Evolutionary conservation across 1,140 invertebrate species (phyloP), one percentile per base, ranked within the genome.

Genomic region (Neodiprion lecontei): DNA sequence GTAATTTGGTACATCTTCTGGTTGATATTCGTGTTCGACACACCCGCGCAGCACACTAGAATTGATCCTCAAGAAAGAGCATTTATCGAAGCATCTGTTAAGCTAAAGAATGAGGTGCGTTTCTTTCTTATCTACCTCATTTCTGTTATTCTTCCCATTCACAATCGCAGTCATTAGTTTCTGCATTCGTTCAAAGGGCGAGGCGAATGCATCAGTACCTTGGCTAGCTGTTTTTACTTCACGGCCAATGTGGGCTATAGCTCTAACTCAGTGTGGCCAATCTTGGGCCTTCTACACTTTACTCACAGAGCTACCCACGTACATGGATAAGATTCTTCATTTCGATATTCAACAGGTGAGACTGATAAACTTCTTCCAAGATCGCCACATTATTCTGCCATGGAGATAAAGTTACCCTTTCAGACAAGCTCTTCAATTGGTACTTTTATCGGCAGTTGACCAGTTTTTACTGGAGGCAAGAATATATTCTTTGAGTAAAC

Each of bases 281-380:
- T 93, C 96, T 68, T 99, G 97, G 96, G 95, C 95, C 5, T 98
- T 97, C 88, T 98, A 98, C 88, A 99, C 96, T 17, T 94, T 98
- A 81, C 89, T 99, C 7, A 98, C 96, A 0, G 96, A 97, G 84
- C 85, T 99, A 69, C 97, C 98, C 1, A 96, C 95, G 0, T 99
- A 98, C 81, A 96, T 99, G 94, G 94, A 94, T 78, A 93, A 96
- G 87, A 95, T 98, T 75, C 89, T 99, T 66, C 94, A 97, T 83
- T 97, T 96, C 79, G 92, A 97, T 80, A 94, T 98, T 70, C 91
- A 96, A 85, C 89, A 92, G 79, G 94, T 95, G 86, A 89, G 17
- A 21, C 17, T 21, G 17, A 21, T 21, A 21, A 21, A 21, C 17
- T 21, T 21, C 17, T 21, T 84, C 88, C 80, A 50, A 28, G 7